These are phyloP conservation scores for Machimus rusticus DNA, from an alignment of 2,888 invertebrate species.

Conservation along the genomic window DNA sequence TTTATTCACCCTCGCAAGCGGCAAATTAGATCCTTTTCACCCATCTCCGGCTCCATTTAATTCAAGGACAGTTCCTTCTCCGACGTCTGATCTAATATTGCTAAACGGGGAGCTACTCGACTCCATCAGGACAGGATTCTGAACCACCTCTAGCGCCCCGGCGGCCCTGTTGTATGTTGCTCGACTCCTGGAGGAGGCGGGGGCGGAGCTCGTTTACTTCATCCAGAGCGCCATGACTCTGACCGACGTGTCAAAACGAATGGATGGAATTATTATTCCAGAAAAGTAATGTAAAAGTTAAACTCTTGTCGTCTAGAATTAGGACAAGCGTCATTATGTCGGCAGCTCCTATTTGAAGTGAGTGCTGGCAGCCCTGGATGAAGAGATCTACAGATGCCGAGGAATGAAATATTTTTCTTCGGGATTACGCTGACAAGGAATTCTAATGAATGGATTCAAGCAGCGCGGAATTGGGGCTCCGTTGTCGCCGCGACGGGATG, in stretches of 20 bases:
- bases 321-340: conserved; percentile 37
- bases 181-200: not conserved
- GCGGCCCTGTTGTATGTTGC: not conserved
- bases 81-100: not conserved
- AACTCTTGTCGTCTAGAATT: conserved; percentile 22
- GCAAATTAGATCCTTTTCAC: not conserved
- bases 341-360: conserved; percentile 9
- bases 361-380: not conserved
- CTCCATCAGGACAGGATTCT: not conserved
- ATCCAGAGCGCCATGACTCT: not conserved
- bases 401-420: conserved; percentile 8
- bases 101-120: not conserved
- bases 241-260: conserved; percentile 23
- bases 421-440: not conserved
- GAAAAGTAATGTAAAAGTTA: conserved; percentile 28
- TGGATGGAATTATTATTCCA: conserved; percentile 29
- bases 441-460: not conserved
- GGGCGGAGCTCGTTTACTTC: not conserved
- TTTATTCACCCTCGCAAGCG: conserved; percentile 1
- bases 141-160: not conserved
- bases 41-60: not conserved
- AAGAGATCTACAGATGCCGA: not conserved
- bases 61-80: conserved; percentile 7
- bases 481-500: not conserved
- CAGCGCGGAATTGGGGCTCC: not conserved